Evolutionary conservation across 2,113 vertebrate species (phyloP), one percentile per base, ranked within the genome.

Genomic region (Phalacrocorax pelagicus): DNA sequence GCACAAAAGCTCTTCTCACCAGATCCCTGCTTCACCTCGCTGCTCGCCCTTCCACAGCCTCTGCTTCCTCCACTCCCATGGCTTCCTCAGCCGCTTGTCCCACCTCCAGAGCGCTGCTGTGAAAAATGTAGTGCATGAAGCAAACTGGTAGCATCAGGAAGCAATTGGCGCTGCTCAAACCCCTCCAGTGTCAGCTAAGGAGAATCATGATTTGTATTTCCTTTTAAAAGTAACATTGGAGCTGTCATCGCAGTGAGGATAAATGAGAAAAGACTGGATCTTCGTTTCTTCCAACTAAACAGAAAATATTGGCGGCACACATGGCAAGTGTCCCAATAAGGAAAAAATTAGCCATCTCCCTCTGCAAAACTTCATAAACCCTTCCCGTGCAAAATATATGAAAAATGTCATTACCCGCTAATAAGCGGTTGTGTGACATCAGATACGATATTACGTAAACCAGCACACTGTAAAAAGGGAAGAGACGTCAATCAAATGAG

Each of bases 41-140:
- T 16, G 46, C 73, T 44, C 5, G 23, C 46, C 30, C 15, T 24
- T 14, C 54, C 47, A 0, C 0, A 20, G n/a, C 11, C 74, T 4
- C 21, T 3, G 4, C 69, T 52, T 81, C 67, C 55, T 67, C 34
- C 1, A 2, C 70, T 87, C 58, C 75, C 82, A 5, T 2, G 29
- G 51, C 0, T 0, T 5, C 84, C 79, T 24, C 26, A 11, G 52
- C 22, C 1, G 1, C 40, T 17, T 9, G 1, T 26, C 67, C 54
- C 32, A 5, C 81, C 2, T 1, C 73, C 27, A 1, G 36, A 42
- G 34, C 0, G 1, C 52, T 13, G 62, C 57, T 32, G 63, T 5
- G 52, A 38, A 51, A 26, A 71, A 24, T 1, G 4, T 11, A 46
- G 55, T 4, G 13, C 13, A 2, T 2, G 21, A 42, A 73, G 65